Conservation (phyloP, 2,888 invertebrate species). For the Eupithecia tripunctaria region DNA sequence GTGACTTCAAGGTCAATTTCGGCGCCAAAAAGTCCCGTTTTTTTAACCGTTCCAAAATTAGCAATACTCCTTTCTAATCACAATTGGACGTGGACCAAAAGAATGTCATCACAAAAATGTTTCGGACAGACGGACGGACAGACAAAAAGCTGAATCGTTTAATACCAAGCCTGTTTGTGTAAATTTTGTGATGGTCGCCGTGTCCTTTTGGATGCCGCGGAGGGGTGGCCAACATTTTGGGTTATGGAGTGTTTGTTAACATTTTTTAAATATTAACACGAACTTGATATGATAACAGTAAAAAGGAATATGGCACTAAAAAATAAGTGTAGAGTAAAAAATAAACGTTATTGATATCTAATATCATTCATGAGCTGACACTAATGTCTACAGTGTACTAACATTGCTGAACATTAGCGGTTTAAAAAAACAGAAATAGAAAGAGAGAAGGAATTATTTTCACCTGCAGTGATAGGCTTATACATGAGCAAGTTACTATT, state of each 20-base stretch:
- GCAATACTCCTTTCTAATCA: constrained; percentile 67
- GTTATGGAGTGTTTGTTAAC: background rate
- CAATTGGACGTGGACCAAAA: constrained; percentile 58
- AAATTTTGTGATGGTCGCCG: constrained; percentile 73
- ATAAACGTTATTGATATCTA: too few relatives aligned
- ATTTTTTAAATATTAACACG: too few relatives aligned
- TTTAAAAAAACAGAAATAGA: background rate
- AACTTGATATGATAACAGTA: too few relatives aligned
- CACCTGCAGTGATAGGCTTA: too few relatives aligned
- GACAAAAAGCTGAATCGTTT: constrained; percentile 76
- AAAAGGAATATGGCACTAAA: too few relatives aligned
- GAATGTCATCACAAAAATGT: constrained; percentile 74
- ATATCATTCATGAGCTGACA: too few relatives aligned
- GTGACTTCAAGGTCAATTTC: constrained; percentile 16
- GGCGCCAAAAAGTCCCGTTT: constrained; percentile 32
- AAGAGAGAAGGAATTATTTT: background rate
- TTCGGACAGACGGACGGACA: constrained; percentile 54
- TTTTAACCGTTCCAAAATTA: constrained; percentile 39
- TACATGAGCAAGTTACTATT: too few relatives aligned
- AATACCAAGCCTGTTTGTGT: constrained; percentile 77
- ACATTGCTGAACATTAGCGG: too few relatives aligned
- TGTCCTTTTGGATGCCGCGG: constrained; percentile 54
- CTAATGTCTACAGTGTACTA: too few relatives aligned
- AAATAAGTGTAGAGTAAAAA: too few relatives aligned
- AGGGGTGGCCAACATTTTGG: constrained; percentile 47